Conservation (phyloP, 2,797 vertebrate genomes). For the Poeciliopsis paucimaculata region DNA sequence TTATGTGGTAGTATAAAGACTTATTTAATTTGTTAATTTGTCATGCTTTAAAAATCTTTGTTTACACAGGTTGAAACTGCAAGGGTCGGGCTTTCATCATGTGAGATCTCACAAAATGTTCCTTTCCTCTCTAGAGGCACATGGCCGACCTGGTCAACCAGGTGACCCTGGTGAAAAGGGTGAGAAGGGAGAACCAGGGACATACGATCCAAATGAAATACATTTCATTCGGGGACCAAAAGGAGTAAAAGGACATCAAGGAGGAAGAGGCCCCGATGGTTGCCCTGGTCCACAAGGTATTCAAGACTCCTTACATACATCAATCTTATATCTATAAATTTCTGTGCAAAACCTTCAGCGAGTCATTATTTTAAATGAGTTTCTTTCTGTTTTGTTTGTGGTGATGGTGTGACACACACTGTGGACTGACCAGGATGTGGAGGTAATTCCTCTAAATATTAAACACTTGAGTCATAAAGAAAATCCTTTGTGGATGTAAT, state of each 20-base stretch:
- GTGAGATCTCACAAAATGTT: neutral
- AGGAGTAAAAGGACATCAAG: conserved; percentile 52
- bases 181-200: conserved; percentile 67
- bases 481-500: neutral
- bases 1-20: neutral
- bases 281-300: conserved; percentile 64
- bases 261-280: conserved; percentile 60
- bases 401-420: conserved; percentile 2
- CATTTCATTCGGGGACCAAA: conserved; percentile 42
- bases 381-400: conserved; percentile 23
- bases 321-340: neutral
- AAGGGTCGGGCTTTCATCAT: neutral
- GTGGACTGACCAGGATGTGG: conserved; percentile 52
- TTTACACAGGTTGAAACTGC: neutral
- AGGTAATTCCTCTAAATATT: conserved; percentile 44
- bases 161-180: conserved; percentile 65
- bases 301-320: neutral
- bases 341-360: neutral
- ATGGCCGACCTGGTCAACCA: conserved; percentile 24
- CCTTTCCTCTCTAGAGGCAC: conserved; percentile 14
- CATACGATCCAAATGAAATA: neutral
- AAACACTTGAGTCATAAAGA: neutral
- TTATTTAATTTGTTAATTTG: neutral
- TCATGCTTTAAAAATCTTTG: neutral
- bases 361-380: neutral